Evolutionary conservation across 2,888 invertebrate species (phyloP).

Genomic region (Oeneis ivallda): DNA sequence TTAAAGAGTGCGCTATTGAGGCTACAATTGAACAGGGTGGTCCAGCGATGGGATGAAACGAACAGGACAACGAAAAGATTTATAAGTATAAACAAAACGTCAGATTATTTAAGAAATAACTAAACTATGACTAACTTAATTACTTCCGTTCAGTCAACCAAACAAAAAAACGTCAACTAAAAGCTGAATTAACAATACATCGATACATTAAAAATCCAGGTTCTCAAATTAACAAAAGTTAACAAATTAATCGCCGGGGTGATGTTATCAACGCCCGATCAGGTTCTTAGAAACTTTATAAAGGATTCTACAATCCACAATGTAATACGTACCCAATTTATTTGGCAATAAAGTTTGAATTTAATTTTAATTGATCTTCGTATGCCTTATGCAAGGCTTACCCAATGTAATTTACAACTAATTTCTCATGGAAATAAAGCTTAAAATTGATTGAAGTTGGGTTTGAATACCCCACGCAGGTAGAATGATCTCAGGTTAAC

Average conservation of each 20-base stretch:
- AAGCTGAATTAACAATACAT: conserved; percentile 16
- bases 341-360: background rate
- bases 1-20: too few species aligned
- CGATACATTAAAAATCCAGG: conserved; percentile 15
- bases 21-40: too few species aligned
- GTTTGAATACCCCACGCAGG: conserved; percentile 21
- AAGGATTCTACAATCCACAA: background rate
- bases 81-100: too few species aligned
- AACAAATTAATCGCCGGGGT: conserved; percentile 33
- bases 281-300: conserved; percentile 2
- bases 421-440: background rate
- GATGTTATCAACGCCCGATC: conserved; percentile 28
- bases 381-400: background rate
- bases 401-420: conserved; percentile 3
- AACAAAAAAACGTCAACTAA: background rate
- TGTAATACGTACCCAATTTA: background rate
- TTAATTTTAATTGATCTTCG: background rate
- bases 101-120: background rate
- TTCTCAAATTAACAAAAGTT: conserved; percentile 30
- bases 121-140: conserved; percentile 12
- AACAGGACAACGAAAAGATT: too few species aligned
- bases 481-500: conserved; percentile 23
- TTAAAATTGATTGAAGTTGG: background rate
- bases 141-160: conserved; percentile 10
- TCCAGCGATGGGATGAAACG: too few species aligned